Evolutionary conservation across 2,113 vertebrate species (phyloP), one percentile per base, ranked within the genome.

Genomic region (Hippolais icterina): DNA sequence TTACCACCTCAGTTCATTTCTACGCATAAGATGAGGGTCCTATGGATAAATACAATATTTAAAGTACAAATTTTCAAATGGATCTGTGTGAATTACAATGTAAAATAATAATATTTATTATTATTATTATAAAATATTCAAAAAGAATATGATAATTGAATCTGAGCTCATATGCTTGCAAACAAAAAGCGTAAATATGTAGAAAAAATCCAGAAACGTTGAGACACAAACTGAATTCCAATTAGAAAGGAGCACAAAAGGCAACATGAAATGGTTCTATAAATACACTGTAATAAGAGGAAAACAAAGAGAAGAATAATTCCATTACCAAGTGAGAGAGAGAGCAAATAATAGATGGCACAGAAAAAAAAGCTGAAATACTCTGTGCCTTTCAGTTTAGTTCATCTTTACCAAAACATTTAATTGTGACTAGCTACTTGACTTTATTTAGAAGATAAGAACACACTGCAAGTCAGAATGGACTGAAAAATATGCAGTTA

Each of bases 241-340:
- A 76, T 91, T 72, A 90, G 22, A 64, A 68, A 57, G 21, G 31
- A 93, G 57, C 39, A 81, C 35, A 96, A 95, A 96, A 91, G 46
- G 25, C n/a, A 92, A 83, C 29, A 95, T 64, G 29, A 88, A 83
- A 63, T 46, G 3, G 1, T 72, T 89, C 59, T 89, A 75, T 50
- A 92, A 89, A 87, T 87, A 75, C 25, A 28, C 39, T 79, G 22
- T 60, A 94, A 77, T 60, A 77, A 84, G 49, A 65, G 16, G 37
- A 83, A 94, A 79, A 91, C 28, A 90, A 94, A 78, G 18, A 41
- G 50, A 68, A 95, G 57, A 76, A 66, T 71, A 94, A 90, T 64
- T 82, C 22, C 33, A 76, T 83, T 85, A 79, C 2, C 12, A 57
- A 69, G 57, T 41, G 5, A 46, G 5, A 71, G 66, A 80, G 24